A percentile compares a stretch with the other conserved stretches of the same genome.
Conservation (phyloP, 2,797 vertebrate species). For the Anniella stebbinsi region DNA sequence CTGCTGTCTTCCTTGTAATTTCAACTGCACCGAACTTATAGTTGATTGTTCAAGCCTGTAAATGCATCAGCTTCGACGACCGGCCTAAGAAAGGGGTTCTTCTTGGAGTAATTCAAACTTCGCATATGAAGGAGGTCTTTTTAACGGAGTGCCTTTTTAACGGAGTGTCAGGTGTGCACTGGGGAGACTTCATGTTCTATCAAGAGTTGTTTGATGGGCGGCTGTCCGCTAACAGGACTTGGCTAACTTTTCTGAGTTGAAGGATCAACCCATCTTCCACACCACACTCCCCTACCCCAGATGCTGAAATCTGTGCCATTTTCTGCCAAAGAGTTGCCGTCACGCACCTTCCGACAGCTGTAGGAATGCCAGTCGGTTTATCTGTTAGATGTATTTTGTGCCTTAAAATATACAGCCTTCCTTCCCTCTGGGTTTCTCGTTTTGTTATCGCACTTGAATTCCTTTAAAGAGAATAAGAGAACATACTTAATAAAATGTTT, state of each 20-base stretch:
- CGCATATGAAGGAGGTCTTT: too few species aligned
- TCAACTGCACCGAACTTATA: too few species aligned
- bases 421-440: constrained; percentile 41
- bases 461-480: constrained; percentile 60
- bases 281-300: not conserved
- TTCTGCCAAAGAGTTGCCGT: not conserved
- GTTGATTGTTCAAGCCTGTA: too few species aligned
- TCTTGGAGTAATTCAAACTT: too few species aligned
- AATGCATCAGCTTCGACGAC: not conserved
- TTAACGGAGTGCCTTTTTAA: not conserved
- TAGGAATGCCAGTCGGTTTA: not conserved
- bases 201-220: too few species aligned
- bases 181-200: not conserved
- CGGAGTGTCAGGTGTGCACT: fast-evolving
- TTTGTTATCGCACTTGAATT: constrained; percentile 42
- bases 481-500: not conserved
- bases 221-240: not conserved
- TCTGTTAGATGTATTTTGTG: constrained; percentile 26
- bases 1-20: fast-evolving
- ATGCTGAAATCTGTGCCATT: not conserved
- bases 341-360: not conserved
- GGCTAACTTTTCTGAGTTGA: too few species aligned
- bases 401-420: constrained; percentile 53
- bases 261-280: not conserved
- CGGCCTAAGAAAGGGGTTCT: not conserved